Evolutionary conservation across 2,113 vertebrate genomes (phyloP), one percentile per base, ranked within the genome.

Genomic region (Athene noctua): DNA sequence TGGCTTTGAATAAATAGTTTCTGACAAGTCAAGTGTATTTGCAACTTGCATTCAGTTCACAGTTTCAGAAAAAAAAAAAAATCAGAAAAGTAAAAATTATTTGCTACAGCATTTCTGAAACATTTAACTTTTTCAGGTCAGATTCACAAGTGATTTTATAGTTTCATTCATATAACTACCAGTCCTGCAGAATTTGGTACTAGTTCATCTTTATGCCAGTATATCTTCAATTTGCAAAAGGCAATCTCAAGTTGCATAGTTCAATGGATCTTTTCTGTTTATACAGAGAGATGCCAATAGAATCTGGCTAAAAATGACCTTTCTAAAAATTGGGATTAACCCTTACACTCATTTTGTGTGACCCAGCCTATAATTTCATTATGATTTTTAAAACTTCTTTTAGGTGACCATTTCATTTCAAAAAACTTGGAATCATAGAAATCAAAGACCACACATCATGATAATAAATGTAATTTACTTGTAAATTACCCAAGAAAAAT

Each of bases 401-500:
- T 75, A 74, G 71, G 36, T 67, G 36, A 78, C 44, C 25, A 42
- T 66, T 66, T 73, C 0, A 86, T 92, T 92, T 94, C 42, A 91
- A 94, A 68, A 36, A 89, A 89, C 42, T 55, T 68, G 38, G 42
- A 94, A 93, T 78, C 54, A 67, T 4, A 82, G 68, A 94, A 88
- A 95, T 59, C 27, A 78, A 88, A 93, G 29, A 78, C 36, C 65
- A 95, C 73, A 36, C 17, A 81, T 75, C 66, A 68, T 52, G 70
- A 59, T 8, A 91, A 61, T 6, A 94, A 92, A 96, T 72, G 38
- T 38, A 92, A 78, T 87, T 94, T 88, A 61, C 71, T 91, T 95
- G 70, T n/a, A 84, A 87, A 96, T 94, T 82, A 77, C 68, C 6
- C 34, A 80, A 27, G 44, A 95, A 94, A 92, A 92, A 96, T 34